Evolutionary conservation across 2,113 vertebrate genomes (phyloP).

Genomic region (Crotalus tigris): DNA sequence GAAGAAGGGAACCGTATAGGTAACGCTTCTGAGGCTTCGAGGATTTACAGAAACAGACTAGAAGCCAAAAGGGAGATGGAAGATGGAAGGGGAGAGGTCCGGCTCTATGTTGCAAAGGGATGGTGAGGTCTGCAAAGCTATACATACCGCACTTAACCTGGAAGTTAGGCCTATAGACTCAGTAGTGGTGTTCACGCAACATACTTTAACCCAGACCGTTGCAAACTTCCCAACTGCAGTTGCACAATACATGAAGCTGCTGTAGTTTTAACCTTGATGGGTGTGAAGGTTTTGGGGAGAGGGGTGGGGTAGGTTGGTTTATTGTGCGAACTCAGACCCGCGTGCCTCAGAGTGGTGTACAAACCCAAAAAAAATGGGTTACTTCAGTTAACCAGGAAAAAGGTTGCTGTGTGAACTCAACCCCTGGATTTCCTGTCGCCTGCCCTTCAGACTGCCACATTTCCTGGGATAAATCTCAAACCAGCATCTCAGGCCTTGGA

Average conservation of each 20-base stretch:
- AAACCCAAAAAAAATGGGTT: not conserved
- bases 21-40: not conserved
- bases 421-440: not conserved
- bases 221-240: not conserved
- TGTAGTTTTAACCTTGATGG: not conserved
- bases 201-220: not conserved
- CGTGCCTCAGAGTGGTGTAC: not conserved
- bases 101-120: too few species aligned
- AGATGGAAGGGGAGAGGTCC: not conserved
- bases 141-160: not conserved
- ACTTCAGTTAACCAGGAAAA: not conserved
- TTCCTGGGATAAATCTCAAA: not conserved
- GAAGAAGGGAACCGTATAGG: not conserved
- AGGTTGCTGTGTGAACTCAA: not conserved
- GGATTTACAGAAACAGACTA: not conserved
- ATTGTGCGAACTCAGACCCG: not conserved
- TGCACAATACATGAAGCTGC: not conserved
- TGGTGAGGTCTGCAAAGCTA: accelerated
- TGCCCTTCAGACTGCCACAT: too few species aligned
- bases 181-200: not conserved
- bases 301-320: not conserved
- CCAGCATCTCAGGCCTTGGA: not conserved
- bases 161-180: not conserved
- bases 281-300: not conserved
- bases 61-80: not conserved